A percentile compares a stretch with the other conserved stretches of the same genome.
These are phyloP conservation scores for Chaetophractus vellerosus DNA, from an alignment of 2,797 vertebrate genomes.

Conservation along the genomic window DNA sequence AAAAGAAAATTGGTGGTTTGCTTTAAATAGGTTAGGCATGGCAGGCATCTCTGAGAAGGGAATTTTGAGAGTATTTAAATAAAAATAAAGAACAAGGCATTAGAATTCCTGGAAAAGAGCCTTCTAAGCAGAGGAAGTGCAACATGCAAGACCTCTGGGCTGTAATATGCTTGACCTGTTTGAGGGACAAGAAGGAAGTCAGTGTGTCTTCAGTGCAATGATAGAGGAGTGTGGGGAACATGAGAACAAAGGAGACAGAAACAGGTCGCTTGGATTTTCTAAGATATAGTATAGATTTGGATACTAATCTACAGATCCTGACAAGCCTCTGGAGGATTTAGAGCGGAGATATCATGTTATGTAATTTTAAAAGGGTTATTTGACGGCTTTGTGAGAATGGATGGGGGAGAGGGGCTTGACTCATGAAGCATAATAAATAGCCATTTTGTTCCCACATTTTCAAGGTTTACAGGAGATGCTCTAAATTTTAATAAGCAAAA, in stretches of 20 bases:
- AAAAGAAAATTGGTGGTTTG: no score
- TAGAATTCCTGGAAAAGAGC: neutral
- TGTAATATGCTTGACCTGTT: neutral
- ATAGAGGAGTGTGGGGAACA: neutral
- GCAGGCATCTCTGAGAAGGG: neutral
- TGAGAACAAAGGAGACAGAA: neutral
- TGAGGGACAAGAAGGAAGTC: neutral
- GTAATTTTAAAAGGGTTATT: neutral
- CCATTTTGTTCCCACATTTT: neutral
- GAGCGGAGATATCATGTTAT: neutral
- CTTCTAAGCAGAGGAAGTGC: neutral
- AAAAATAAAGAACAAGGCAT: neutral
- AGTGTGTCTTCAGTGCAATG: neutral
- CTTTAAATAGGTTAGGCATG: neutral
- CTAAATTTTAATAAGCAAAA: neutral
- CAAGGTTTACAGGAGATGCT: neutral
- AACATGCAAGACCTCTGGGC: neutral
- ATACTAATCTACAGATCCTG: neutral
- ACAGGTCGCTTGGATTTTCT: neutral
- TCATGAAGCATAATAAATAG: neutral
- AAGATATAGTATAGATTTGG: neutral
- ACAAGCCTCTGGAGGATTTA: neutral
- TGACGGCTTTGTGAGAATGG: neutral
- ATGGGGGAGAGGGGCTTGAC: neutral
- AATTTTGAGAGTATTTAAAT: neutral